These are phyloP conservation scores for Siniperca chuatsi DNA, from an alignment of 2,113 vertebrate genomes.

Conservation along the genomic window DNA sequence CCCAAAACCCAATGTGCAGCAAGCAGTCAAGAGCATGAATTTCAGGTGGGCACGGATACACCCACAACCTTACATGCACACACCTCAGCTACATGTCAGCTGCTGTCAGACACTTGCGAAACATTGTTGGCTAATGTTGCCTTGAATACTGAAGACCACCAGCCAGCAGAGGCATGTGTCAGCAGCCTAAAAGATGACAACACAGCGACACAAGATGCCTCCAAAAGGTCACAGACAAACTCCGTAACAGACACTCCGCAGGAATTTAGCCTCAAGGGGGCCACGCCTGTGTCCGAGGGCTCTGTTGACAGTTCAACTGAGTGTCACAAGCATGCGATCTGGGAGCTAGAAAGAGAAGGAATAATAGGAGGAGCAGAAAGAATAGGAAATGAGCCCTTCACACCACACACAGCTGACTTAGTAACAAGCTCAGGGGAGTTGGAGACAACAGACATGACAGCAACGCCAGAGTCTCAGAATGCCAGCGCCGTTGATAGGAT, in stretches of 20 bases:
- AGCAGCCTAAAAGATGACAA: constrained; percentile 60
- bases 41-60: constrained; percentile 46
- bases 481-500: constrained; percentile 71
- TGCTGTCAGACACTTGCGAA: constrained; percentile 50
- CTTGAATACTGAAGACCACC: constrained; percentile 46
- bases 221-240: constrained; percentile 69
- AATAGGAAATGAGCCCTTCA: constrained; percentile 53
- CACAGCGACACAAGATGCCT: constrained; percentile 36
- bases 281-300: constrained; percentile 40
- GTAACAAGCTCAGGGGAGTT: constrained; percentile 74
- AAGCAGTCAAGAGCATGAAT: constrained; percentile 40
- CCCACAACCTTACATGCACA: constrained; percentile 15
- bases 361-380: constrained; percentile 58
- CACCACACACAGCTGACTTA: constrained; percentile 42
- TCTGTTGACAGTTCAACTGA: constrained; percentile 55
- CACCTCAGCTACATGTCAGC: constrained; percentile 52
- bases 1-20: constrained; percentile 26
- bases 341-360: constrained; percentile 43
- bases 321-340: constrained; percentile 47
- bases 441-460: constrained; percentile 70
- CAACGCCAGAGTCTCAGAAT: constrained; percentile 64
- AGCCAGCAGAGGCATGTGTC: constrained; percentile 60
- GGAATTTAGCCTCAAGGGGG: constrained; percentile 61
- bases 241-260: constrained; percentile 53
- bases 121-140: constrained; percentile 28